Evolutionary conservation across 2,888 invertebrate genomes (phyloP), one percentile per base, ranked within the genome.

Genomic region (Netelia virgata): DNA sequence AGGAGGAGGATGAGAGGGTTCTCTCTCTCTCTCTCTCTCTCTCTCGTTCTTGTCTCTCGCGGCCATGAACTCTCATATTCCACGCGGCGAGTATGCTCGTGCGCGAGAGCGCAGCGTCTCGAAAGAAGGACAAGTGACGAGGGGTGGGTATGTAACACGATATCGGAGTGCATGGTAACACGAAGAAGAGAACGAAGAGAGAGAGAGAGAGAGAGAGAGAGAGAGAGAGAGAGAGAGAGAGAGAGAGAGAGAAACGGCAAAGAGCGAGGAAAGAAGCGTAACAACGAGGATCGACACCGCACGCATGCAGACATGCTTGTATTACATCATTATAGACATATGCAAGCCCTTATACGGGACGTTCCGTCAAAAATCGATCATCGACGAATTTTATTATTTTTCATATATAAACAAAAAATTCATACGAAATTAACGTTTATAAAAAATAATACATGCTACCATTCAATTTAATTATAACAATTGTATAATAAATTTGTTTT

Each of bases 161-260:
- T 79, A 79, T 70, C 57, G 47, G 64, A 79, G 72, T 73, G 72
- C 57, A 78, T 57, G 50, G 69, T 78, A 64, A 79, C 70, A 50
- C 64, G 59, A 59, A 43, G 61, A 47, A 80, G 59, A 41, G 47
- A 63, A 18, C 43, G 57, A 61, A 57, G 28, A 79, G 55, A 55
- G 28, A 5, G 28, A 28, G 63, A 47, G 64, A 64, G 64, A 64
- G 20, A 57, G 47, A 76, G 43, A 79, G 55, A 55, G 28, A 5
- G 28, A 28, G 63, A 47, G 64, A 64, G 64, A 64, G 20, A 57
- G 47, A 76, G 43, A 57, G 28, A 79, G 55, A 55, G 28, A 5
- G 28, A 28, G 63, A 47, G 64, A 64, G 64, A 64, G 20, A 57
- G 47, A 76, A 23, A 16, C 66, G 41, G 53, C 18, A 64, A 18